A percentile compares a stretch with the other conserved stretches of the same genome.
Conservation (phyloP, 2,113 vertebrate species). For the Mirounga angustirostris region DNA sequence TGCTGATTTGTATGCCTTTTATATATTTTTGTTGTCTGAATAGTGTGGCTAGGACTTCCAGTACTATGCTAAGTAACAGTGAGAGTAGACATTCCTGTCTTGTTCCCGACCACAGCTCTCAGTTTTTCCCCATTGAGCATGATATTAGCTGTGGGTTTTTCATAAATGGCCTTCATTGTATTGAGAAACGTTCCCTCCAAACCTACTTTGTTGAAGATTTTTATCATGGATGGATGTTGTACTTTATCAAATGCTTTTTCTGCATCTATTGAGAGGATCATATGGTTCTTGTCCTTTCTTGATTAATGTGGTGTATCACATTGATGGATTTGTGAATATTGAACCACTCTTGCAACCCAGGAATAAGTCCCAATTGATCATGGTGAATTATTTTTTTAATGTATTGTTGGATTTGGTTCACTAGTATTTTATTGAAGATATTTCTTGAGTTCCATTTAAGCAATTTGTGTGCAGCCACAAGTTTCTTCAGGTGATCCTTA, state of each 20-base stretch:
- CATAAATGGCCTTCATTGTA: not conserved
- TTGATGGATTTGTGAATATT: not conserved
- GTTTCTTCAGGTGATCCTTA: not conserved
- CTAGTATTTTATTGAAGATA: not conserved
- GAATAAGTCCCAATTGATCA: not conserved
- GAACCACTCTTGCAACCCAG: not conserved
- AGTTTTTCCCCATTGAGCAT: not conserved
- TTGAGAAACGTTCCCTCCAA: not conserved
- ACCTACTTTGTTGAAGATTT: not conserved
- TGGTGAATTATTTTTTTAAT: not conserved
- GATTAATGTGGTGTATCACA: not conserved
- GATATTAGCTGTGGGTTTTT: not conserved
- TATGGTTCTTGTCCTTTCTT: not conserved
- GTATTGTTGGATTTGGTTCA: not conserved
- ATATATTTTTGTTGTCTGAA: not conserved
- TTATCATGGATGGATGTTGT: not conserved
- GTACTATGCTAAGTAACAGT: not conserved
- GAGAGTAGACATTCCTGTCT: not conserved
- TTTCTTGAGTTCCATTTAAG: not conserved
- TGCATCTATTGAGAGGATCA: not conserved
- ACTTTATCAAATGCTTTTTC: not conserved
- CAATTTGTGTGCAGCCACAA: not conserved
- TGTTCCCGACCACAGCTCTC: not conserved
- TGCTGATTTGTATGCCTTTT: not conserved
- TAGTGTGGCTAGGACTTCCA: not conserved